A percentile compares a stretch with the other conserved stretches of the same genome.
Evolutionary conservation across 1,140 invertebrate genomes (phyloP).

Genomic region (Armadillidium nasatum): DNA sequence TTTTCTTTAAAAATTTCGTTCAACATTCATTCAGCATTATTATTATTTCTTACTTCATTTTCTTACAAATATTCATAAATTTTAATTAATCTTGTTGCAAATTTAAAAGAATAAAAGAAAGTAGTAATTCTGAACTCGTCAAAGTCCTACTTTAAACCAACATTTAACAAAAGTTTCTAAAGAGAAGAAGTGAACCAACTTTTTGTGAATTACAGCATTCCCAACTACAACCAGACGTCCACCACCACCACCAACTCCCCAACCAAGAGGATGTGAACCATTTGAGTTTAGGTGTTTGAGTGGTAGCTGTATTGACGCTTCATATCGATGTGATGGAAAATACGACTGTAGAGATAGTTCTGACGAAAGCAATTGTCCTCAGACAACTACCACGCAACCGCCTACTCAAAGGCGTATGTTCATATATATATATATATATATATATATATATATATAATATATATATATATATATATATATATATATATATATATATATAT

Average conservation of each 20-base stretch:
- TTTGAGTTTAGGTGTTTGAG: slow-evolving; percentile 8
- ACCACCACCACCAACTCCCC: not conserved
- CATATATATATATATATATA: not conserved
- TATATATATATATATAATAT: not conserved
- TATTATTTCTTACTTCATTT: no score
- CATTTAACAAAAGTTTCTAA: no score
- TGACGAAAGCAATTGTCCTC: slow-evolving; percentile 62
- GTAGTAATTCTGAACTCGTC: no score
- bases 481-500: not conserved
- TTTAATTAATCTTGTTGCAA: no score
- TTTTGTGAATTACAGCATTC: no score
- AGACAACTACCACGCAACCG: slow-evolving; percentile 49
- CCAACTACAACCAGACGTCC: no score
- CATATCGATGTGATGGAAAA: slow-evolving; percentile 47
- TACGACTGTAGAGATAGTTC: slow-evolving; percentile 64
- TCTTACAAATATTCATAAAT: no score
- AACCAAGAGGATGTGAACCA: not conserved
- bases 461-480: not conserved
- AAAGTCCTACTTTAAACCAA: no score
- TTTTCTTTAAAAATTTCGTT: no score
- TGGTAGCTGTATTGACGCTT: slow-evolving; percentile 17
- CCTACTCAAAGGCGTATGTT: not conserved
- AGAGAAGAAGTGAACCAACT: no score
- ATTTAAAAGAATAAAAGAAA: no score
- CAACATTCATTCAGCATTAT: no score